Evolutionary conservation across 2,888 invertebrate genomes (phyloP).

Genomic region (Netelia fuscicornis): DNA sequence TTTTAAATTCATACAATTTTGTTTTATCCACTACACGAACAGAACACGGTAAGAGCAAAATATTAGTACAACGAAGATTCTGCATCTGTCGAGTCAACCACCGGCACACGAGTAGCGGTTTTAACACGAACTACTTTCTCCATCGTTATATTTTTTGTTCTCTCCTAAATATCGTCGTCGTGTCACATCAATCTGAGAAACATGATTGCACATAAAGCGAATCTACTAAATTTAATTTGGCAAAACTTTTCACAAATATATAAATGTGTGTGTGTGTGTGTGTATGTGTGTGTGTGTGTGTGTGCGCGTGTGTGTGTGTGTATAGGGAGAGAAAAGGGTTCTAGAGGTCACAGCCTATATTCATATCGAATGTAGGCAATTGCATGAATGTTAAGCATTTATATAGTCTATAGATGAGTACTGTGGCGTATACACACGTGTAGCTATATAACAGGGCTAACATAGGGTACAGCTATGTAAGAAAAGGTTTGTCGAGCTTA

Average conservation of each 20-base stretch:
- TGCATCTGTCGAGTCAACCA: slow-evolving; percentile 16
- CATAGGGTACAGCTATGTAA: neutral
- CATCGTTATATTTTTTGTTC: slow-evolving; percentile 29
- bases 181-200: neutral
- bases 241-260: neutral
- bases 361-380: neutral
- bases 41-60: slow-evolving; percentile 2
- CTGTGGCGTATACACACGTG: neutral
- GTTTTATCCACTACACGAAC: neutral
- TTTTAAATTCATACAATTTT: slow-evolving; percentile 4
- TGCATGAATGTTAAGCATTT: neutral
- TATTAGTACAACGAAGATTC: slow-evolving; percentile 26
- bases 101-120: slow-evolving; percentile 33
- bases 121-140: slow-evolving; percentile 51
- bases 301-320: no score
- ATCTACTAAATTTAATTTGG: neutral
- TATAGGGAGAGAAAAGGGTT: neutral
- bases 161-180: neutral
- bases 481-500: slow-evolving; percentile 1
- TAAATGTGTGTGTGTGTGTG: neutral
- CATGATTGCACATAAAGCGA: neutral
- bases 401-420: neutral
- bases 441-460: neutral
- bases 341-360: neutral
- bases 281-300: no score